phyloP scores from a whole-genome alignment of 2,113 vertebrate species.

The Acrocephalus kingi region DNA sequence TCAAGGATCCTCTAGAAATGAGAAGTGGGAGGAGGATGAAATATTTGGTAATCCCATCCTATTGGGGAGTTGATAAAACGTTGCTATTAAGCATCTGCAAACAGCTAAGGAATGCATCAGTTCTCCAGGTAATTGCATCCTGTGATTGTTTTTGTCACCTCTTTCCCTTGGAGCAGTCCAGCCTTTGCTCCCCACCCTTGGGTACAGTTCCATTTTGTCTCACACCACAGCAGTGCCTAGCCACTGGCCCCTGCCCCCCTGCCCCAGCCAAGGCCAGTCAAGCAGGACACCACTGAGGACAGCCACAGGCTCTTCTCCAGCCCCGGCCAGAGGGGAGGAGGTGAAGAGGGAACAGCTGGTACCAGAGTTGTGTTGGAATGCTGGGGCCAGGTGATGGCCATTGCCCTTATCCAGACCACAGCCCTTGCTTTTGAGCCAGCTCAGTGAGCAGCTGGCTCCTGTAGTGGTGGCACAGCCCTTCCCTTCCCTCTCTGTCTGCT shows the following conservation, averaged over 20 bases:
- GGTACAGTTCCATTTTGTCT: background rate
- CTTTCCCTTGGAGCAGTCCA: background rate
- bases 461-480: background rate
- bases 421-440: background rate
- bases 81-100: background rate
- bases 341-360: background rate
- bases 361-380: rapidly evolving
- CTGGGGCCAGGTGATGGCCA: background rate
- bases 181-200: background rate
- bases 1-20: background rate
- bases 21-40: background rate
- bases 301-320: background rate
- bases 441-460: background rate
- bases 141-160: background rate
- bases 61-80: background rate
- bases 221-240: background rate
- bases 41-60: background rate
- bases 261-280: background rate
- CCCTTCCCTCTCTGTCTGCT: rapidly evolving
- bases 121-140: background rate
- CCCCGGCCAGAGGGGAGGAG: background rate
- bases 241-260: background rate
- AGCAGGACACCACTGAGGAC: rapidly evolving
- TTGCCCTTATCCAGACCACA: background rate
- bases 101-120: background rate